These are phyloP conservation scores for Oligia latruncula DNA, from an alignment of 2,888 invertebrate species.

Conservation along the genomic window DNA sequence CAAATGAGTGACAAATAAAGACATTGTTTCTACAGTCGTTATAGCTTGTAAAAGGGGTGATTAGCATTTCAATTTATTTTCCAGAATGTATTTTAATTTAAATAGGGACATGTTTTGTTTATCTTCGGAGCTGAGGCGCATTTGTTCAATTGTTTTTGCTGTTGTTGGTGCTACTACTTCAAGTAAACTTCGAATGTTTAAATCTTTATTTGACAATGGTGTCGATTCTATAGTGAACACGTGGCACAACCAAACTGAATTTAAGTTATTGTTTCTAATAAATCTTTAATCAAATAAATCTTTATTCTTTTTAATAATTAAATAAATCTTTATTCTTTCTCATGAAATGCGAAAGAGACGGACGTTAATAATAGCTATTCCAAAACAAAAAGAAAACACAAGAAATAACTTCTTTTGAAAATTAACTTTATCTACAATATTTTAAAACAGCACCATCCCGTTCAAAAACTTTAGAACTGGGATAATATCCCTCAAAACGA, in stretches of 20 bases:
- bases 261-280: neutral
- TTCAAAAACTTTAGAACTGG: neutral
- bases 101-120: slow-evolving; percentile 10
- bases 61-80: slow-evolving; percentile 58
- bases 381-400: neutral
- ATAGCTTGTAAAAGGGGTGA: slow-evolving; percentile 36
- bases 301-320: too few relatives aligned
- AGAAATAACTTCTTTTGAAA: neutral
- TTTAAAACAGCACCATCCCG: neutral
- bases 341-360: neutral
- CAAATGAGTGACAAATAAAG: slow-evolving; percentile 51
- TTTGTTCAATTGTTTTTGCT: neutral
- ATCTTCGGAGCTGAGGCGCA: too few relatives aligned
- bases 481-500: neutral
- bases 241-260: neutral
- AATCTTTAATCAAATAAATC: too few relatives aligned
- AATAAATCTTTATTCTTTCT: neutral
- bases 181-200: neutral
- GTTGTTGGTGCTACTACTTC: neutral
- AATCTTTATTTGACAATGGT: too few relatives aligned
- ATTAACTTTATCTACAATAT: neutral
- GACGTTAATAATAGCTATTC: neutral
- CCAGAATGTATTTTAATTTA: slow-evolving; percentile 36
- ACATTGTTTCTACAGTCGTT: slow-evolving; percentile 31
- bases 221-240: neutral